Conservation (phyloP, 1,140 invertebrate genomes). For the Meloidogyne chitwoodi region DNA sequence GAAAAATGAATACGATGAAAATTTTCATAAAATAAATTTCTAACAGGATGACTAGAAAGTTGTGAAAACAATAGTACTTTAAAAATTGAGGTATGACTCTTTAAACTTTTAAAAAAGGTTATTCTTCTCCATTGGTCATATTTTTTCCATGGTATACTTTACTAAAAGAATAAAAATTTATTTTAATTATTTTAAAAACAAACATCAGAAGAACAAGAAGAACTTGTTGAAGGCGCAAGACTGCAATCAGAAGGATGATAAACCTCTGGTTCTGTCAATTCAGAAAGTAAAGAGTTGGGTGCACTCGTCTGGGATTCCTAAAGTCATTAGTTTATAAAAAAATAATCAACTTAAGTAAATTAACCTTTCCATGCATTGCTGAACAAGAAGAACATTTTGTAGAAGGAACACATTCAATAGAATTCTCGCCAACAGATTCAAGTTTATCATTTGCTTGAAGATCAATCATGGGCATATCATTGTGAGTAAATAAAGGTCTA, state of each 20-base stretch:
- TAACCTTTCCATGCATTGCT: not conserved
- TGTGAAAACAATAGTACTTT: not conserved
- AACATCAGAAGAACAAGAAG: constrained; percentile 10
- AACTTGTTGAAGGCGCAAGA: constrained; percentile 14
- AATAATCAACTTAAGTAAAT: not conserved
- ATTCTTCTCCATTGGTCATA: too few relatives aligned
- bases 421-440: not conserved
- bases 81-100: not conserved
- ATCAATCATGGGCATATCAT: not conserved
- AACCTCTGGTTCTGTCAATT: constrained; percentile 9
- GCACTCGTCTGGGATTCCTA: not conserved
- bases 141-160: too few relatives aligned
- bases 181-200: not conserved
- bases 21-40: not conserved
- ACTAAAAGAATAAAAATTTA: too few relatives aligned
- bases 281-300: not conserved
- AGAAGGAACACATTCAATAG: not conserved
- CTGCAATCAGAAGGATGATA: constrained; percentile 19
- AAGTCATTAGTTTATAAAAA: not conserved
- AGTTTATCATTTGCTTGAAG: not conserved
- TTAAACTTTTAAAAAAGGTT: not conserved
- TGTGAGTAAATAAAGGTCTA: not conserved
- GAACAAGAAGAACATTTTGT: not conserved
- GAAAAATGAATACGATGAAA: not conserved
- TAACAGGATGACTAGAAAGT: not conserved